Conservation (phyloP, 2,797 vertebrate genomes). For the Amphiprion clarkii region DNA sequence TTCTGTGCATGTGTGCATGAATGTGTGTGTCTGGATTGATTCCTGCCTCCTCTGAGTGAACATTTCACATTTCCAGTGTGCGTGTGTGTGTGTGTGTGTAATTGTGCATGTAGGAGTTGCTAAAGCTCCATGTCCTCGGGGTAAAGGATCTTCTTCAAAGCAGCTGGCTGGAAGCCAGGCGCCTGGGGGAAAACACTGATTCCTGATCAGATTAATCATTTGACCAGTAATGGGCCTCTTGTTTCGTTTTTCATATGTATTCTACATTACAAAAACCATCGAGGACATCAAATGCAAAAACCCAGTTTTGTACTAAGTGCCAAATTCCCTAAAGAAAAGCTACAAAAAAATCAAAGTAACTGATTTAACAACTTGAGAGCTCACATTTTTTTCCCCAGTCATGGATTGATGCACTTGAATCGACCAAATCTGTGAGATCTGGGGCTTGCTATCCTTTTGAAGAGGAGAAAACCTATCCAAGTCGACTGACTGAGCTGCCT, state of each 20-base stretch:
- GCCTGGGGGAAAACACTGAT: constrained; percentile 79
- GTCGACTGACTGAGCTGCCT: constrained; percentile 77
- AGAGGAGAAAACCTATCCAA: constrained; percentile 82
- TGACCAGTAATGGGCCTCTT: constrained; percentile 75
- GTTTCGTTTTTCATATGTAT: constrained; percentile 53
- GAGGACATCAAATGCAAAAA: constrained; percentile 70
- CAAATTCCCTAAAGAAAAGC: constrained; percentile 68
- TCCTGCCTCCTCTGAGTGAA: constrained; percentile 38
- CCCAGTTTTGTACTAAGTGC: constrained; percentile 63
- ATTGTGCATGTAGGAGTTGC: constrained; percentile 75
- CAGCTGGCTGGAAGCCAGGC: constrained; percentile 78
- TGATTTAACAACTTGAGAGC: constrained; percentile 73
- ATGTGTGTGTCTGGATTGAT: constrained; percentile 13
- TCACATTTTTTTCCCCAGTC: constrained; percentile 54
- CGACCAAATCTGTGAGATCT: constrained; percentile 83
- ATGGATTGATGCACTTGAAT: constrained; percentile 83
- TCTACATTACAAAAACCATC: constrained; percentile 73
- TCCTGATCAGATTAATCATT: constrained; percentile 84
- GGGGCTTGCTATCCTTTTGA: constrained; percentile 85
- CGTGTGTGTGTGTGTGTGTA: constrained; percentile 33
- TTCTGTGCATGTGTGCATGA: not conserved
- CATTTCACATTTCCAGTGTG: constrained; percentile 37
- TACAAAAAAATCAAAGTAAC: constrained; percentile 73
- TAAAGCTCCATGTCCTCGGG: constrained; percentile 83
- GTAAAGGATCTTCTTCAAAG: constrained; percentile 88